Percentiles rank a stretch among this genome's conserved stretches.
Conservation (phyloP, 2,797 vertebrate species). For the Crax fasciolata region DNA sequence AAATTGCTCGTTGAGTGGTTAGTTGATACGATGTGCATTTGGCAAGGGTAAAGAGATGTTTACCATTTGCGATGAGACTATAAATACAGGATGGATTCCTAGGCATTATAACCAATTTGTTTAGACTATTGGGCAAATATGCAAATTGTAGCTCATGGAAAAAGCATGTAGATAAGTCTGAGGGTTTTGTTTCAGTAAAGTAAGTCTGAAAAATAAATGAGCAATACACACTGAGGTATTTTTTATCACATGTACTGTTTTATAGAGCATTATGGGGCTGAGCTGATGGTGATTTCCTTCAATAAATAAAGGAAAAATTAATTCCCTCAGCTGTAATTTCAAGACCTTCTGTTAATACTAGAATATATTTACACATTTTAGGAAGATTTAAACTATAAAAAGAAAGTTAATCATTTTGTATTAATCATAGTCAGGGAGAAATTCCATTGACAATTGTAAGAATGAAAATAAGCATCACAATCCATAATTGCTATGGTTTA, state of each 20-base stretch:
- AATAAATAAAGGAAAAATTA: background rate
- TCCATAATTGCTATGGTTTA: background rate
- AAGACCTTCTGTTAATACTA: background rate
- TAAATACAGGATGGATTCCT: background rate
- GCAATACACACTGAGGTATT: background rate
- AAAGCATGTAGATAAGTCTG: background rate
- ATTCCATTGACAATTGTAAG: slow-evolving; percentile 25
- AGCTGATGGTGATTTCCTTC: background rate
- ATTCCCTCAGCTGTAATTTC: background rate
- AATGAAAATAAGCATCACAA: background rate
- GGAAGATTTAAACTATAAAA: slow-evolving; percentile 35
- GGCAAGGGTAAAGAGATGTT: background rate
- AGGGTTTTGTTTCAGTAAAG: background rate
- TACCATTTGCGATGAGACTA: background rate
- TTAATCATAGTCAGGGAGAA: slow-evolving; percentile 28
- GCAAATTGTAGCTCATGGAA: background rate
- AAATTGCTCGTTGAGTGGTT: background rate
- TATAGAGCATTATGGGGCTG: background rate
- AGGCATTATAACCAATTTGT: background rate
- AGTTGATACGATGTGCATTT: background rate
- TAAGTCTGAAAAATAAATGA: background rate
- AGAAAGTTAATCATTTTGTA: slow-evolving; percentile 43
- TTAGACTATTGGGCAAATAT: background rate
- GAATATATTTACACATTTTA: slow-evolving; percentile 35
- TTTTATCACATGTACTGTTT: background rate